phyloP scores from a whole-genome alignment of 2,888 invertebrate species.

The Crematogaster levior region DNA sequence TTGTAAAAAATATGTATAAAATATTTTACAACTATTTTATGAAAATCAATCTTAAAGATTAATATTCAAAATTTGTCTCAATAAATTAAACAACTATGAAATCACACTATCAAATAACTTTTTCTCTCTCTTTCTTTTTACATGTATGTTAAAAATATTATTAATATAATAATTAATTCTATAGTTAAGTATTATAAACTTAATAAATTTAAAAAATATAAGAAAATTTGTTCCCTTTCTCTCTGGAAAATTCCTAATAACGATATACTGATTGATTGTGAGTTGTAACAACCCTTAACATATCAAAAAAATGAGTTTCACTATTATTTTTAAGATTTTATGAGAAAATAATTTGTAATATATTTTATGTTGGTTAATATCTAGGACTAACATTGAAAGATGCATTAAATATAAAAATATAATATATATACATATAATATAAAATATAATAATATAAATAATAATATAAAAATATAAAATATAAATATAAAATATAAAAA shows the following conservation, averaged over 20 bases:
- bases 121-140: neutral
- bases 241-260: neutral
- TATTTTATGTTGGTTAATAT: neutral
- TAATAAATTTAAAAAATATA: neutral
- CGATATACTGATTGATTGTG: neutral
- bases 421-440: no score
- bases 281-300: neutral
- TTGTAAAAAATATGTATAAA: slow-evolving; percentile 3
- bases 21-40: neutral
- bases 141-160: neutral
- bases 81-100: neutral
- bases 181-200: neutral
- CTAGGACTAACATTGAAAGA: neutral
- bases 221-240: neutral
- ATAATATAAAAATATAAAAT: no score
- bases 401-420: neutral
- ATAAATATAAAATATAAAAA: no score
- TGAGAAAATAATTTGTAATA: neutral
- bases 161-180: slow-evolving; percentile 6
- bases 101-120: neutral
- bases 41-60: neutral
- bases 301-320: neutral
- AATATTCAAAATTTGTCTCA: neutral
- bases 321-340: neutral
- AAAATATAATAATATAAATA: no score